These are phyloP conservation scores for Nanorana parkeri DNA, from an alignment of 2,113 vertebrate species.

Conservation along the genomic window DNA sequence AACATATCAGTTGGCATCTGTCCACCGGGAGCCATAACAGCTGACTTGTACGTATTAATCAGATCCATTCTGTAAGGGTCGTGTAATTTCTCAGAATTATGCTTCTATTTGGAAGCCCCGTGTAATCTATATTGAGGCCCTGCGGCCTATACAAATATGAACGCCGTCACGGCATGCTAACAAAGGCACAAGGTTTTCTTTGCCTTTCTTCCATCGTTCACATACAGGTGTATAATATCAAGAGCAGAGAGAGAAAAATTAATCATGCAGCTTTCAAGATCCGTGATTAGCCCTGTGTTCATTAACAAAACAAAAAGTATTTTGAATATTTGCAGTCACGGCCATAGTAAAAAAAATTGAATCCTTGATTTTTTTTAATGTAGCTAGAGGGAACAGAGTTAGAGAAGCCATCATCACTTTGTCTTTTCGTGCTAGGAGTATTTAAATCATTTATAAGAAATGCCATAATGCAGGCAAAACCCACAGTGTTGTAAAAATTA, in stretches of 20 bases:
- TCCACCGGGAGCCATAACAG: conserved; percentile 25
- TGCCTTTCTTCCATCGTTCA: neutral
- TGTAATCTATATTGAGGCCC: conserved; percentile 10
- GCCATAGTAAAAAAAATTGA: neutral
- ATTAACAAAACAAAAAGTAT: neutral
- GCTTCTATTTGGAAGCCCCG: neutral
- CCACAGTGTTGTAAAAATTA: neutral
- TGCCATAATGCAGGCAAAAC: neutral
- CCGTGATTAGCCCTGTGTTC: conserved; percentile 9
- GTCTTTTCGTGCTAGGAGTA: conserved; percentile 4
- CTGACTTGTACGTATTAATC: conserved; percentile 7
- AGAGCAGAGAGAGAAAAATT: neutral
- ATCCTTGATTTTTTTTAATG: neutral
- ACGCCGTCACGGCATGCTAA: conserved; percentile 8
- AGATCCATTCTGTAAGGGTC: neutral
- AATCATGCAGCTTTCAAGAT: conserved; percentile 18
- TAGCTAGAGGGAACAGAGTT: neutral
- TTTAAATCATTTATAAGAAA: conserved; percentile 2
- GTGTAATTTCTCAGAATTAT: neutral
- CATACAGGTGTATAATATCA: conserved; percentile 33
- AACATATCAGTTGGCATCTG: conserved; percentile 18
- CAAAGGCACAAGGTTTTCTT: neutral
- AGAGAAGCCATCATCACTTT: neutral
- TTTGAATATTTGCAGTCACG: conserved; percentile 1
- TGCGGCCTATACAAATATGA: conserved; percentile 1